phyloP scores from a whole-genome alignment of 1,140 invertebrate genomes.

The Ruditapes philippinarum region DNA sequence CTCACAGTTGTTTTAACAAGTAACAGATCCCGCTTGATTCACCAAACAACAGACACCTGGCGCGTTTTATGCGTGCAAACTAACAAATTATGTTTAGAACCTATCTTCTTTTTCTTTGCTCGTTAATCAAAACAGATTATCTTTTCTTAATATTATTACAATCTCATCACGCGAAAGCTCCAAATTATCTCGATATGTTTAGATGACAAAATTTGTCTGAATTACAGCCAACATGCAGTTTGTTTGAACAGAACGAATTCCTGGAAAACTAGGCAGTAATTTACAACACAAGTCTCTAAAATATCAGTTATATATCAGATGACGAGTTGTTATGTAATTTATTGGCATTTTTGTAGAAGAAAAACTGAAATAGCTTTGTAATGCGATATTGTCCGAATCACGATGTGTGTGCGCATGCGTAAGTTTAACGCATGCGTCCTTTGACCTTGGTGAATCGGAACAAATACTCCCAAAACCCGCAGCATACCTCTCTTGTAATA shows the following conservation, averaged over 20 bases:
- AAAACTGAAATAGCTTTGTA: too few species aligned
- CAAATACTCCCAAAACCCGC: not conserved
- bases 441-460: not conserved
- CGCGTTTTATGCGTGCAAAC: slow-evolving; percentile 35
- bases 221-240: not conserved
- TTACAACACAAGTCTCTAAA: not conserved
- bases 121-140: slow-evolving; percentile 61
- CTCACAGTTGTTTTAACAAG: slow-evolving; percentile 4
- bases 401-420: slow-evolving; percentile 10
- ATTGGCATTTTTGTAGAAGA: too few species aligned
- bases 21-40: not conserved
- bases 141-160: slow-evolving; percentile 68
- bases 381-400: too few species aligned
- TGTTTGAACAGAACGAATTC: not conserved
- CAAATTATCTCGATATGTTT: slow-evolving; percentile 34
- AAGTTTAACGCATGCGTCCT: not conserved
- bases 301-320: too few species aligned
- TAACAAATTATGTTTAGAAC: slow-evolving; percentile 52
- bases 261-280: not conserved
- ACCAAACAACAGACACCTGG: slow-evolving; percentile 22
- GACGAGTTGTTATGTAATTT: too few species aligned
- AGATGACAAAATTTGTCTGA: slow-evolving; percentile 37
- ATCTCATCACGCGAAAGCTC: slow-evolving; percentile 24
- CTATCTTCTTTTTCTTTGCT: slow-evolving; percentile 11
- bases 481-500: slow-evolving; percentile 26